Evolutionary conservation across 2,888 invertebrate species (phyloP).

Genomic region (Criorhina ranunculi): DNA sequence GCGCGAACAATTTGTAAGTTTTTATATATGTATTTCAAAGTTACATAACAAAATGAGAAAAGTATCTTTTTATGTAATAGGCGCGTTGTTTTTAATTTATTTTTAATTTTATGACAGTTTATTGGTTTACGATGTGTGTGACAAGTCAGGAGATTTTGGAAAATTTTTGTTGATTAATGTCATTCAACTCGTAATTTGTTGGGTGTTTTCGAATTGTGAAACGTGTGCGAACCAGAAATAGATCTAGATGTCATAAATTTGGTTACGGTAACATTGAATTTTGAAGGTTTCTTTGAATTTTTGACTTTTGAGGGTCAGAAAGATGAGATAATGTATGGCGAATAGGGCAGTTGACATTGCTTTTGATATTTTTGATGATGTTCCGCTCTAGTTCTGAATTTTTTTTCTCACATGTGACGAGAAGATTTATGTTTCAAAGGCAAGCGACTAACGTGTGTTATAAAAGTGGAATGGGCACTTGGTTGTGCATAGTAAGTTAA

Average conservation of each 20-base stretch:
- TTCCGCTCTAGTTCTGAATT: background rate
- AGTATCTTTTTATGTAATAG: background rate
- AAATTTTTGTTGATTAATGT: conserved; percentile 15
- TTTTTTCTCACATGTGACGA: too few relatives aligned
- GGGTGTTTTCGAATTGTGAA: too few relatives aligned
- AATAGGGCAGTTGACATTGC: background rate
- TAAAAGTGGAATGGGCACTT: too few relatives aligned
- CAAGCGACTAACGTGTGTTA: too few relatives aligned
- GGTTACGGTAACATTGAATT: background rate
- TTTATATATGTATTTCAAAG: background rate
- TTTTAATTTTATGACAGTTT: background rate
- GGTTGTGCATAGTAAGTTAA: too few relatives aligned
- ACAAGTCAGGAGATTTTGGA: background rate
- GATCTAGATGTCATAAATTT: background rate
- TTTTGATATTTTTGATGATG: background rate
- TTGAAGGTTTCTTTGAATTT: background rate
- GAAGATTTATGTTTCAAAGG: too few relatives aligned
- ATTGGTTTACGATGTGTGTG: conserved; percentile 15
- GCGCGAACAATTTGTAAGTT: background rate
- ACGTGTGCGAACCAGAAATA: background rate
- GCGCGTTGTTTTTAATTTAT: background rate
- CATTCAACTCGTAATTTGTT: conserved; percentile 22
- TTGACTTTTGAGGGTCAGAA: conserved; percentile 9
- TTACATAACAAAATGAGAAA: conserved; percentile 15
- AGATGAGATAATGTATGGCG: background rate